Conservation (phyloP, 2,113 vertebrate species). For the Lipotes vexillifer region DNA sequence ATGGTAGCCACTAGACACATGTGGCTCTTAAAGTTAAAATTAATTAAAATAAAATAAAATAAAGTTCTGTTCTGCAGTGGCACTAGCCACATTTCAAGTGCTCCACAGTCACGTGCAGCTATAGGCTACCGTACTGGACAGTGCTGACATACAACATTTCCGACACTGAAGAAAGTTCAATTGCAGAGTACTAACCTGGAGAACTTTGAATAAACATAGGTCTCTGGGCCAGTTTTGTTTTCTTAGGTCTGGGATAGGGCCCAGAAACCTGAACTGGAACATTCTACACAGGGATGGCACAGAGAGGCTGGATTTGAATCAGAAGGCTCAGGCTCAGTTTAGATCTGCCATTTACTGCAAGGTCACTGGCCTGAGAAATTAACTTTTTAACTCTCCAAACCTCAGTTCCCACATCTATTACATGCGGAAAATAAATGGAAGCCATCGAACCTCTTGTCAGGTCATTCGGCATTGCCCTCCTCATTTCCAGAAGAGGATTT, state of each 20-base stretch:
- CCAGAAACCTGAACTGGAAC: neutral
- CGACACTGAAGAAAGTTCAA: neutral
- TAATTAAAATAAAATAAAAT: neutral
- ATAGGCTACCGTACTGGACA: accelerated
- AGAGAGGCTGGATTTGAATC: neutral
- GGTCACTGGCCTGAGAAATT: neutral
- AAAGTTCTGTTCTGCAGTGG: neutral
- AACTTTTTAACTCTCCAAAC: neutral
- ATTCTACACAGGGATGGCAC: neutral
- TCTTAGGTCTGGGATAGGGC: neutral
- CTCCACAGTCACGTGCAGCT: neutral
- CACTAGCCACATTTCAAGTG: neutral
- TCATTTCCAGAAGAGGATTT: neutral
- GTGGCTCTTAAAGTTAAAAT: neutral
- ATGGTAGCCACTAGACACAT: neutral
- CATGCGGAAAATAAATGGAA: neutral
- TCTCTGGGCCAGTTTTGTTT: neutral
- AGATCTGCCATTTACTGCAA: neutral
- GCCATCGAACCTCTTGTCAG: neutral
- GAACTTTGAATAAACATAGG: neutral
- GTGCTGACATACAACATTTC: neutral
- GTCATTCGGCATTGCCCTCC: neutral
- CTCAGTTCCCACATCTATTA: neutral
- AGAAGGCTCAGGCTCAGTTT: neutral
- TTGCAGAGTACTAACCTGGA: neutral